Evolutionary conservation across 2,888 invertebrate genomes (phyloP), one percentile per base, ranked within the genome.

Genomic region (Mellilla xanthometata): DNA sequence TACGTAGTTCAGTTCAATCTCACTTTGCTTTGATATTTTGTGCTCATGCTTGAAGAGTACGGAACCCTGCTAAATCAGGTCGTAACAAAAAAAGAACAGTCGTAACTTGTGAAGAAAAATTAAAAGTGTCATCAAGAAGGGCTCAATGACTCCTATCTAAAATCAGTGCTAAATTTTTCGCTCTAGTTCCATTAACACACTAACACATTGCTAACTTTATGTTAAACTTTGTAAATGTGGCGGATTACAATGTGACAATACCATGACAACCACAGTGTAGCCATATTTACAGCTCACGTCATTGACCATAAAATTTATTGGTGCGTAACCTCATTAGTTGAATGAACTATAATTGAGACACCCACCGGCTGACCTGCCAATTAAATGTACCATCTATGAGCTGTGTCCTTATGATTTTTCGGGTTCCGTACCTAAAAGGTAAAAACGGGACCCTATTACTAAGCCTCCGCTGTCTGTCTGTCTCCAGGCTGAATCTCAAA

Each of bases 291-390:
- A 45, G 46, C 43, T 55, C 59, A 49, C 66, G 65, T 74, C 71
- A 74, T 67, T 69, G 62, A 63, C 67, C 67, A 68, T 67, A 64
- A 68, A 63, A 70, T 66, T 73, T 68, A 72, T 70, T 72, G 68
- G 66, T 73, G 67, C 78, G 79, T 83, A 81, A 77, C 81, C 81
- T 78, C 78, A 79, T 86, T 81, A 82, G 81, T 79, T 76, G 83
- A 81, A 85, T 69, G 81, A 77, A 84, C 82, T 79, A 72, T 78
- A 87, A 84, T 87, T 88, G 87, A 88, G 87, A 82, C 81, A 79
- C 82, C 76, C 81, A 79, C 81, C 76, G 87, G 81, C 84, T 88
- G 88, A 88, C 88, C 88, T 75, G 68, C 68, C 86, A 87, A 88
- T 88, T 88, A 86, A 72, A 75, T 62, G 72, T 65, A 72, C 71